These are phyloP conservation scores for Sinocyclocheilus anshuiensis DNA, from an alignment of 2,113 vertebrate species.

Conservation along the genomic window DNA sequence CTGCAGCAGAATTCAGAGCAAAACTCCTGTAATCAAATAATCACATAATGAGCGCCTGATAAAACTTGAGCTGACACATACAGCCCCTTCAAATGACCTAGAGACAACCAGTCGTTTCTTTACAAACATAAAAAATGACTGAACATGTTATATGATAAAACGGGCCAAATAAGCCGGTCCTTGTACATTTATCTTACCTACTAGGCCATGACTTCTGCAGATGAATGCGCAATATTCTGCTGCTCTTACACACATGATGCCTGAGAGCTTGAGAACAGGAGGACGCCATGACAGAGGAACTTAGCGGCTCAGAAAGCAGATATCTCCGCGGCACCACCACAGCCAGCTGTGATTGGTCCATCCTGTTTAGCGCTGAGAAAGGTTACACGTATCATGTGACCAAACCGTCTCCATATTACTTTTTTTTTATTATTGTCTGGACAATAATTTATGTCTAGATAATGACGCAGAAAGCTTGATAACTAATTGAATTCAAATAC, in stretches of 20 bases:
- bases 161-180: background rate
- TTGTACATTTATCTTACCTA: constrained; percentile 61
- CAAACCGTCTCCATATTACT: background rate
- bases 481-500: background rate
- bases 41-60: too few species aligned
- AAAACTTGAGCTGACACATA: background rate
- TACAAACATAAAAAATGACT: background rate
- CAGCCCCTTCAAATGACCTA: constrained; percentile 39
- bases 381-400: background rate
- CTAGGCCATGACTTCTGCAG: constrained; percentile 51
- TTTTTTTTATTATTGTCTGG: background rate
- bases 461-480: background rate
- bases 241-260: constrained; percentile 57
- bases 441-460: background rate
- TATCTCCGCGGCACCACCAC: too few species aligned
- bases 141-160: background rate
- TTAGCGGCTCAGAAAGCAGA: background rate
- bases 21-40: constrained; percentile 70
- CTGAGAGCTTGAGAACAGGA: constrained; percentile 52
- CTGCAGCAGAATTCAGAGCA: constrained; percentile 62
- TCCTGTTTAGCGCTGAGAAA: background rate
- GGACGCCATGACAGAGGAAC: constrained; percentile 76
- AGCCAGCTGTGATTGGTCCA: background rate
- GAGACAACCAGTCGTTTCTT: background rate
- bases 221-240: constrained; percentile 50